Percentiles rank a stretch among this genome's conserved stretches.
Evolutionary conservation across 64 coral and sea anemone species (phyloP).

Genomic region (Catalaphyllia jardinei): DNA sequence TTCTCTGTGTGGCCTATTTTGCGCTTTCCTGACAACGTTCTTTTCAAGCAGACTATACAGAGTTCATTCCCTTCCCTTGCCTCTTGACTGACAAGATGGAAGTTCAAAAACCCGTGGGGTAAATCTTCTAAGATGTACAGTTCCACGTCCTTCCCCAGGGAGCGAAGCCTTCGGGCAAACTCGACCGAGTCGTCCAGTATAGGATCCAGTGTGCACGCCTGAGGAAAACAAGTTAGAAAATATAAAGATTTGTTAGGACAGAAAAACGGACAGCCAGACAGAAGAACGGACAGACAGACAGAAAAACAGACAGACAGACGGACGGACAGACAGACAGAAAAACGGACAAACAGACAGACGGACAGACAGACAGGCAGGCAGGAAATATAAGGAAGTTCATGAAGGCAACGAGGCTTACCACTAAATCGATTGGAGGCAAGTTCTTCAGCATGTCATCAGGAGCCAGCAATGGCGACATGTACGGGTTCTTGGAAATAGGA

Average conservation of each 20-base stretch:
- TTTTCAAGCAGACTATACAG: slow-evolving; percentile 78
- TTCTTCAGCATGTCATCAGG: slow-evolving; percentile 81
- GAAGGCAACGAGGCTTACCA: slow-evolving; percentile 65
- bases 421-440: slow-evolving; percentile 90
- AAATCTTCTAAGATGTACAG: slow-evolving; percentile 88
- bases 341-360: too few species aligned
- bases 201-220: slow-evolving; percentile 94
- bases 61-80: slow-evolving; percentile 88
- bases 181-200: slow-evolving; percentile 94
- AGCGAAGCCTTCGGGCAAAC: slow-evolving; percentile 82
- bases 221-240: neutral
- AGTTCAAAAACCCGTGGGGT: slow-evolving; percentile 96
- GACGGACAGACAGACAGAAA: neutral
- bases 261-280: neutral
- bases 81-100: slow-evolving; percentile 90
- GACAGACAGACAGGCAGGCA: too few species aligned
- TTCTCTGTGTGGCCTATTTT: slow-evolving; percentile 12
- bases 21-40: slow-evolving; percentile 80
- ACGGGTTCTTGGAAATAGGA: slow-evolving; percentile 90
- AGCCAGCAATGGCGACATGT: slow-evolving; percentile 89
- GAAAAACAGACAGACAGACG: neutral
- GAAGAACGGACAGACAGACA: too few species aligned
- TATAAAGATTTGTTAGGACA: neutral
- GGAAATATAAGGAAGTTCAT: too few species aligned
- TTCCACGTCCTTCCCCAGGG: slow-evolving; percentile 80